Evolutionary conservation across 2,888 invertebrate genomes (phyloP), one percentile per base, ranked within the genome.

Genomic region (Falcaria lacertinaria): DNA sequence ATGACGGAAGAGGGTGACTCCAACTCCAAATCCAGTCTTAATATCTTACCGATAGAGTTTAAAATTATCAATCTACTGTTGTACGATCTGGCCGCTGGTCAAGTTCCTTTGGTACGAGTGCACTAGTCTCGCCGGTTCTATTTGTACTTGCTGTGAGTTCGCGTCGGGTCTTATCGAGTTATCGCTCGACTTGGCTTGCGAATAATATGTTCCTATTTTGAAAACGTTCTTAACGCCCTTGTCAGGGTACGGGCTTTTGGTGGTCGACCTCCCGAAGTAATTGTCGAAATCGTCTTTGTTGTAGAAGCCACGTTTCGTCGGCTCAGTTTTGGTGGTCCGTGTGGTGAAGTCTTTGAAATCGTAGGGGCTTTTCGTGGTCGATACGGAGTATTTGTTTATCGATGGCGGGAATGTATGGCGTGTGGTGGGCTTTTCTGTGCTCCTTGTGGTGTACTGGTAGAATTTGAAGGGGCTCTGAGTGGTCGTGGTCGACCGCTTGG

Each of bases 361-460:
- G 70, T 91, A 92, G 1, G 91, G 91, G 64, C 86, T 91, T 72
- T 84, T 88, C 8, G 91, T 91, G 11, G 91, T 86, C 14, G 89
- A 79, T 28, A 87, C 73, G 4, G 85, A 87, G 52, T 84, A 87
- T 66, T 81, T 88, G 52, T 85, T 81, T 42, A 79, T 43, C 8
- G 76, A 76, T 28, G 80, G 71, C 28, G 77, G 74, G 45, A 70
- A 72, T 5, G 76, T 70, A 44, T 59, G 63, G 37, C 53, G 55
- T 45, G 22, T 51, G 37, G 44, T 44, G 6, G 69, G 69, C 48
- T 57, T 64, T 34, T 65, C 74, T 48, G 51, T 50, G 11, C 67
- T 74, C 40, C 76, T 74, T 22, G 41, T 52, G 7, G 69, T 68
- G 55, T 57, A 74, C 60, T 67, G 72, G 65, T 68, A 69, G 56